Evolutionary conservation across 2,797 vertebrate species (phyloP), one percentile per base, ranked within the genome.

Genomic region (Neostethus bicornis): DNA sequence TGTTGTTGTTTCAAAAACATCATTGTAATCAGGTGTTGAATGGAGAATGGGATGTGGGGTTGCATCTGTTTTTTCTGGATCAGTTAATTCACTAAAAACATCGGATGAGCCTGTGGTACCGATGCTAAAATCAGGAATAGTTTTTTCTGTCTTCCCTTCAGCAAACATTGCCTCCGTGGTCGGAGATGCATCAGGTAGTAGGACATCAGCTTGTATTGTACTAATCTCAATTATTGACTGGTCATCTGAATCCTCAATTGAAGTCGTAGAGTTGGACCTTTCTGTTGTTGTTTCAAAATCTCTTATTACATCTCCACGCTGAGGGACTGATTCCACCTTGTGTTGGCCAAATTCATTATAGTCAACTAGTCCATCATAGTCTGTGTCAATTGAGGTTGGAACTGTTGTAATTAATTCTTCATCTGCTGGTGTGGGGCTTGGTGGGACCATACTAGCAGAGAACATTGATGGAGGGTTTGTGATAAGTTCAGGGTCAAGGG

Each of bases 361-460:
- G 19, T 61, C 42, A 26, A 62, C 70, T 8, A 5, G 37, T 1
- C 79, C 73, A 28, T 83, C 79, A 1, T 54, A 57, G 24, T 78
- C 81, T 1, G 80, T 82, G 53, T 31, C 71, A 45, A 86, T 64
- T 14, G 70, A 68, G 5, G 84, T 80, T 44, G 68, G 49, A 11
- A 76, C 54, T 54, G 79, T 80, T 45, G 75, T 78, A 37, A 81
- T 68, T 47, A 86, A 53, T 17, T 86, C 75, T 10, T 79, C 54
- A 32, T 60, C 68, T 29, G 61, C 4, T 13, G 50, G 64, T 54
- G 73, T 79, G 48, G 67, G 50, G 4, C 42, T 83, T 39, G 85
- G 81, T 51, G 87, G 87, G 64, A 79, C 71, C 92, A 93, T 93
- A 75, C 90, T 92, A 58, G 92, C 85, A 16, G 92, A 93, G 73